phyloP scores from a whole-genome alignment of 2,888 invertebrate genomes.

The Melanophora roralis region DNA sequence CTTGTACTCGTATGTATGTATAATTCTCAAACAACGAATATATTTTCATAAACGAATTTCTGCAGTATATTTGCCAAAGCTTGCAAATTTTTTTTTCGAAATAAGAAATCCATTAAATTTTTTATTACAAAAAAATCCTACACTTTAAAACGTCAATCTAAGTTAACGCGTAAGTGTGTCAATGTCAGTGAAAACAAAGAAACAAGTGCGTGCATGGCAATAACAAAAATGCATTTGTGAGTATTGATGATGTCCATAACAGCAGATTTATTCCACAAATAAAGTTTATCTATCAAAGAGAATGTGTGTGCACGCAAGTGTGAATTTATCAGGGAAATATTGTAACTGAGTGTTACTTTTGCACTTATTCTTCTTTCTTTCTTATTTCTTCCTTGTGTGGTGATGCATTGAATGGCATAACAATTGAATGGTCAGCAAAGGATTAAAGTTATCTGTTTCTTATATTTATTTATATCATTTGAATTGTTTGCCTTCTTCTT shows the following conservation, averaged over 20 bases:
- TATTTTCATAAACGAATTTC: too few species aligned
- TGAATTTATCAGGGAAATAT: not conserved
- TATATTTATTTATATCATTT: constrained; percentile 16
- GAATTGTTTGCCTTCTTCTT: constrained; percentile 15
- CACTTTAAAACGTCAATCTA: constrained; percentile 58
- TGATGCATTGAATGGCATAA: constrained; percentile 13
- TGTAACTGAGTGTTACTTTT: not conserved
- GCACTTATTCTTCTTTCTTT: constrained; percentile 16
- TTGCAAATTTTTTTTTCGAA: constrained; percentile 47
- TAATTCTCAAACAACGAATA: too few species aligned
- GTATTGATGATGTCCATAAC: constrained; percentile 43
- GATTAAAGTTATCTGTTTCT: constrained; percentile 4
- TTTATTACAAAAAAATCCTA: constrained; percentile 15
- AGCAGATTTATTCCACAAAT: constrained; percentile 38
- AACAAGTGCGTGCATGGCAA: not conserved
- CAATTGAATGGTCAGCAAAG: constrained; percentile 38
- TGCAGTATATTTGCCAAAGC: constrained; percentile 56
- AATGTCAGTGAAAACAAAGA: constrained; percentile 45
- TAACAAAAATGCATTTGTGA: constrained; percentile 20
- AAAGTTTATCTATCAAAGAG: not conserved
- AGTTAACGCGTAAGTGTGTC: constrained; percentile 61
- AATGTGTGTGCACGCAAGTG: constrained; percentile 7
- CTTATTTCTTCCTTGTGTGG: constrained; percentile 13
- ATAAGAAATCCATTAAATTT: constrained; percentile 47
- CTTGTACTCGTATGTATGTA: too few species aligned